Evolutionary conservation across 2,888 invertebrate genomes (phyloP).

Genomic region (Diarsia rubi): DNA sequence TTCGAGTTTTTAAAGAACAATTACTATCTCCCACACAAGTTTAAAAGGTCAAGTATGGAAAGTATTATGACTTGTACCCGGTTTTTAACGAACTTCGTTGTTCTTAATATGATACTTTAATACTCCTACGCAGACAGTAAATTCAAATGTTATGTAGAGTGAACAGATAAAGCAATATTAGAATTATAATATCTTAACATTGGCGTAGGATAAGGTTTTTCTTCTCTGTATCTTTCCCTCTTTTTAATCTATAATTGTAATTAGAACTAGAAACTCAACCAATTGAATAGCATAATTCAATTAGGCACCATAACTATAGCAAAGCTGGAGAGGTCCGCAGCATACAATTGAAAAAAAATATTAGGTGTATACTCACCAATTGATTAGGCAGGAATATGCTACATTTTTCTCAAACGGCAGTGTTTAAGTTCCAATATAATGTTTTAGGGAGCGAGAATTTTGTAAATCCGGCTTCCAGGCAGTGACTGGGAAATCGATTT

Average conservation of each 20-base stretch:
- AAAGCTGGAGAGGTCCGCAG: no score
- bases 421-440: neutral
- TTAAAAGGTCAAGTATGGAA: conserved; percentile 39
- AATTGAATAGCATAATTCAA: neutral
- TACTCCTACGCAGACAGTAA: conserved; percentile 12
- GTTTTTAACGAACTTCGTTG: neutral
- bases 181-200: neutral
- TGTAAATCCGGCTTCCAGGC: neutral
- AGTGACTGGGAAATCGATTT: neutral
- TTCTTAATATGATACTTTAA: neutral
- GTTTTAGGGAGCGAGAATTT: neutral
- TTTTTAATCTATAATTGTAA: neutral
- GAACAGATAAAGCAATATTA: neutral
- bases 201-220: neutral
- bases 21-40: conserved; percentile 16
- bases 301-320: neutral
- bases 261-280: neutral
- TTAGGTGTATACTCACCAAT: neutral
- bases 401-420: neutral
- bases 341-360: no score
- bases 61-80: neutral
- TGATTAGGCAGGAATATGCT: neutral
- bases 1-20: conserved; percentile 1
- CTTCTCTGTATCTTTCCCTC: neutral
- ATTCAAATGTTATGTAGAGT: neutral